Base-by-base conservation (phyloP, 2,113 vertebrate genomes). In the Zapornia atra region DNA sequence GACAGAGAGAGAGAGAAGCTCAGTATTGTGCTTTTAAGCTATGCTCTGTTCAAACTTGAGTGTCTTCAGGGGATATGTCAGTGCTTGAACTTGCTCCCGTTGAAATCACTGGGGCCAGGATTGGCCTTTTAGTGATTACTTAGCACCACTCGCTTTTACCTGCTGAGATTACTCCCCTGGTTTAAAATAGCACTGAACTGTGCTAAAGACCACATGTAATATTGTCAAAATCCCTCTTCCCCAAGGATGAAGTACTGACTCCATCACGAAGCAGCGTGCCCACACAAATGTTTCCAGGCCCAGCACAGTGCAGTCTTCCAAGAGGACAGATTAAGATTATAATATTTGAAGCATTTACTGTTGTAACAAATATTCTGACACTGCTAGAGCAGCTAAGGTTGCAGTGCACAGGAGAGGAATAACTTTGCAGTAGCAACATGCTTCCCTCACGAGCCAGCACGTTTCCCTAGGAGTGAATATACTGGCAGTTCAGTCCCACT, bases 41-140 rank as follows among this genome's bases (percentile, higher is more conserved):
- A 6, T 57, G 81, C 19, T 92, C 64, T 94, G 94, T 96, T 95
- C 91, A 82, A 94, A 96, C 95, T 69, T 89, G 89, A 84, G 76
- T 87, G 77, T 94, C 95, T 96, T 42, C 81, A 68, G 93, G 95
- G 96, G 91, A 89, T 87, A 5, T 31, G 61, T 4, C 14, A 7
- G 68, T 84, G 96, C 96, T 96, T 84, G 69, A 97, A 93, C 88
- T 88, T 86, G 88, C 92, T 95, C 72, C 92, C 65, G 88, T 65
- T 87, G 93, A 57, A 94, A 82, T n/a, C 44, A 12, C 69, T 12
- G 66, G 53, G 93, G 82, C 84, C 57, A 50, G 73, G 50, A 44
- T 1, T 92, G 64, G 80, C 36, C 80, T 88, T 66, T 1, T 18
- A 57, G 72, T 75, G 88, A 92, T 94, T 68, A 78, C 96, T 92